phyloP scores from a whole-genome alignment of 1,140 invertebrate species.

The Drosophila grimshawi region DNA sequence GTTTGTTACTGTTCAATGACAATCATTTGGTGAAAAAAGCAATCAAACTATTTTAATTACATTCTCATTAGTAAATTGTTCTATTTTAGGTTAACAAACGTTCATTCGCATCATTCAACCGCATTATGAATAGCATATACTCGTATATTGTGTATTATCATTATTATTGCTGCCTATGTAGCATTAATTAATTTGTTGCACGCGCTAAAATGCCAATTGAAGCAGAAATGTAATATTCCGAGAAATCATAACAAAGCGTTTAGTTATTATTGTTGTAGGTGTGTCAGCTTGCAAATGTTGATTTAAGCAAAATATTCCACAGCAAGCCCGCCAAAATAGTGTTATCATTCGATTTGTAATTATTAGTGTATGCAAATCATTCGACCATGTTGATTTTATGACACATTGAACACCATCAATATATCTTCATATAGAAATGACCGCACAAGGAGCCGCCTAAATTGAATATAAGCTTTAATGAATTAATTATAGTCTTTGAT shows the following conservation, averaged over 20 bases:
- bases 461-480: background rate
- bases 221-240: background rate
- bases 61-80: too few species aligned
- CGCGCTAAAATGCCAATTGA: slow-evolving; percentile 13
- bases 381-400: slow-evolving; percentile 44
- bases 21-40: too few species aligned
- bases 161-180: background rate
- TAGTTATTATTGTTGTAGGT: slow-evolving; percentile 15
- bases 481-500: background rate
- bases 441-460: too few species aligned
- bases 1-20: too few species aligned
- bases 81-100: too few species aligned
- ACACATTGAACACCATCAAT: slow-evolving; percentile 39
- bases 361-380: slow-evolving; percentile 47
- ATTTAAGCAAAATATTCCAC: slow-evolving; percentile 23
- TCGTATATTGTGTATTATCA: too few species aligned
- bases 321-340: slow-evolving; percentile 10
- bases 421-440: background rate
- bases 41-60: too few species aligned
- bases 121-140: too few species aligned
- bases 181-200: slow-evolving; percentile 9
- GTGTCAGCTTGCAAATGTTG: slow-evolving; percentile 19
- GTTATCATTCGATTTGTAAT: slow-evolving; percentile 24
- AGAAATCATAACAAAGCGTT: background rate
- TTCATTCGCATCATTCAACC: too few species aligned